Evolutionary conservation across 2,113 vertebrate genomes (phyloP), one percentile per base, ranked within the genome.

Genomic region (Elephas maximus): DNA sequence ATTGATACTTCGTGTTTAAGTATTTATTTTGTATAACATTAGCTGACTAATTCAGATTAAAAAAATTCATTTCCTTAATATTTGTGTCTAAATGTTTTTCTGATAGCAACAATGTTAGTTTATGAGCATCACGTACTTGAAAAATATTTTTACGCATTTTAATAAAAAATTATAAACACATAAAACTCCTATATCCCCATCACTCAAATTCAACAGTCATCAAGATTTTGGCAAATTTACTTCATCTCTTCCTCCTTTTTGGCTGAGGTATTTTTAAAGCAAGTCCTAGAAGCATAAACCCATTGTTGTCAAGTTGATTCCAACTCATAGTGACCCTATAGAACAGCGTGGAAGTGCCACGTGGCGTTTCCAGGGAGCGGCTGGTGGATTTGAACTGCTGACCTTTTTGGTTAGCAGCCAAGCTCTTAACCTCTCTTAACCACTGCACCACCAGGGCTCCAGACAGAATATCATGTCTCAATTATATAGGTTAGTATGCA

Each of bases 141-240:
- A 90, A 90, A 87, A 88, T 84, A 74, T 60, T 79, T 90, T 79
- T 57, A 91, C 79, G 60, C 26, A 87, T 53, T 79, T 63, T 45
- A 44, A 85, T 57, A 37, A 88, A 90, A 90, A 78, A 28, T 33
- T 21, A 76, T 6, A 67, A 90, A 63, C 77, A 41, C 21, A 45
- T 2, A 45, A 88, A 88, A 93, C 23, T 45, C 18, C 2, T 89
- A 2, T 92, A 14, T 80, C 6, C 5, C 57, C 41, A 57, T 80
- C 48, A 69, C 10, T 6, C 14, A 76, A 65, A 76, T 83, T 84
- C 57, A 74, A 67, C 80, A 86, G 24, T 57, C 80, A 53, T 33
- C 63, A 44, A 87, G 51, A 91, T 30, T 79, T 84, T 88, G 90
- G 9, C 9, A 9, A 57, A 24, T 85, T 85, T 88, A 20, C 41